phyloP scores from a whole-genome alignment of 2,888 invertebrate genomes.

The Calliphora vomitoria region DNA sequence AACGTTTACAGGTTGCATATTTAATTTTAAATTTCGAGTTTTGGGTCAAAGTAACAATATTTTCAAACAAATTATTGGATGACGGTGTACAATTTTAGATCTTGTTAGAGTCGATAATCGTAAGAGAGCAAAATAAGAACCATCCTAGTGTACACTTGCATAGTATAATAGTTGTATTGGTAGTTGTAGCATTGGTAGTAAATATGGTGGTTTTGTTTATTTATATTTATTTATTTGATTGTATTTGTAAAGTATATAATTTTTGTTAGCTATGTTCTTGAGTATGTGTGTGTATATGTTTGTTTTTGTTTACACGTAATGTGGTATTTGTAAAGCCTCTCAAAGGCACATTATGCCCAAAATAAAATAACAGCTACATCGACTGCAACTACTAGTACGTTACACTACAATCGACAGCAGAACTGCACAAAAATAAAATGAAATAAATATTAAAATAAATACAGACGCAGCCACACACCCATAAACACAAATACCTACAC shows the following conservation, averaged over 20 bases:
- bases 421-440: slow-evolving; percentile 25
- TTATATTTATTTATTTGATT: slow-evolving; percentile 22
- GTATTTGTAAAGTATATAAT: slow-evolving; percentile 27
- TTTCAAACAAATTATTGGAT: no score
- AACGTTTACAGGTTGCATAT: no score
- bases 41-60: no score
- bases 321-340: slow-evolving; percentile 34
- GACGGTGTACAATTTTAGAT: no score
- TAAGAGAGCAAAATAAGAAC: no score
- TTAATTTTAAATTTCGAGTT: no score
- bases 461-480: not conserved
- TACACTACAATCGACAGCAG: slow-evolving; percentile 32
- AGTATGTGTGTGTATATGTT: not conserved
- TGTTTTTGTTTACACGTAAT: slow-evolving; percentile 29
- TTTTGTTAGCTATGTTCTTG: not conserved
- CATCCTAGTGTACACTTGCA: not conserved
- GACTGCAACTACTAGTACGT: not conserved
- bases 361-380: slow-evolving; percentile 5
- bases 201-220: slow-evolving; percentile 20
- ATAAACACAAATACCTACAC: no score
- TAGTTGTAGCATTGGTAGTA: slow-evolving; percentile 7
- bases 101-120: no score
- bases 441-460: slow-evolving; percentile 48
- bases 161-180: not conserved
- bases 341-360: slow-evolving; percentile 37